Evolutionary conservation across 2,888 invertebrate species (phyloP).

Genomic region (Oscheius sp.): DNA sequence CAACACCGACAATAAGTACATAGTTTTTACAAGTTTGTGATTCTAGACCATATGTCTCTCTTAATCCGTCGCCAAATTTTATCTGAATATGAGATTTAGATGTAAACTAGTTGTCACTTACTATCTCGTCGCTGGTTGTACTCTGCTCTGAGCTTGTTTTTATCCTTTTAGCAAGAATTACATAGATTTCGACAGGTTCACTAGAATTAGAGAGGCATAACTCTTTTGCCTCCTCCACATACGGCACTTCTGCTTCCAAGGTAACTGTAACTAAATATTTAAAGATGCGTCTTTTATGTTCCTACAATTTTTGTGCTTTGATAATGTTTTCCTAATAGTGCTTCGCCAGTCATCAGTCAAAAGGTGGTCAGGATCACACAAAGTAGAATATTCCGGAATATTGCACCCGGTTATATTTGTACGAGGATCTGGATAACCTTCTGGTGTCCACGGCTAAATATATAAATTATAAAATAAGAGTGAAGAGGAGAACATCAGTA

Average conservation of each 20-base stretch:
- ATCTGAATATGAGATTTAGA: slow-evolving; percentile 53
- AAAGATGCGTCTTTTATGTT: slow-evolving; percentile 3
- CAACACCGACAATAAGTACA: slow-evolving; percentile 68
- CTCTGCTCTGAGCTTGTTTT: slow-evolving; percentile 66
- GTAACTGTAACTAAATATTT: slow-evolving; percentile 34
- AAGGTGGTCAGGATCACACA: slow-evolving; percentile 73
- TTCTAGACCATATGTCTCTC: slow-evolving; percentile 62
- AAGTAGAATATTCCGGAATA: slow-evolving; percentile 58
- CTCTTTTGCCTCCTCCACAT: slow-evolving; percentile 64
- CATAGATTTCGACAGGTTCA: slow-evolving; percentile 63
- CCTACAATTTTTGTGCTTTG: slow-evolving; percentile 64
- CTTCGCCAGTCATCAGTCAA: slow-evolving; percentile 71
- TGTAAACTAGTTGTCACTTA: slow-evolving; percentile 39
- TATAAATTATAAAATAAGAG: background rate
- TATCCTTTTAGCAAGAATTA: slow-evolving; percentile 70
- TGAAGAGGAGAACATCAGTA: slow-evolving; percentile 41
- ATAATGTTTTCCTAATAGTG: slow-evolving; percentile 65
- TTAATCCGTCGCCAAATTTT: slow-evolving; percentile 67
- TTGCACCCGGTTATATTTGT: slow-evolving; percentile 62
- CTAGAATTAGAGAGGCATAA: slow-evolving; percentile 63
- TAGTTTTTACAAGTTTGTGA: slow-evolving; percentile 68
- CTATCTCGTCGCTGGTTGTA: slow-evolving; percentile 66
- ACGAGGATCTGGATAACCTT: slow-evolving; percentile 68
- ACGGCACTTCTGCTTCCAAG: slow-evolving; percentile 60
- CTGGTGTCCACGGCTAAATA: slow-evolving; percentile 61